Percentiles rank a stretch among this genome's conserved stretches.
Evolutionary conservation across 2,888 invertebrate genomes (phyloP).

Genomic region (Beris chalybata): DNA sequence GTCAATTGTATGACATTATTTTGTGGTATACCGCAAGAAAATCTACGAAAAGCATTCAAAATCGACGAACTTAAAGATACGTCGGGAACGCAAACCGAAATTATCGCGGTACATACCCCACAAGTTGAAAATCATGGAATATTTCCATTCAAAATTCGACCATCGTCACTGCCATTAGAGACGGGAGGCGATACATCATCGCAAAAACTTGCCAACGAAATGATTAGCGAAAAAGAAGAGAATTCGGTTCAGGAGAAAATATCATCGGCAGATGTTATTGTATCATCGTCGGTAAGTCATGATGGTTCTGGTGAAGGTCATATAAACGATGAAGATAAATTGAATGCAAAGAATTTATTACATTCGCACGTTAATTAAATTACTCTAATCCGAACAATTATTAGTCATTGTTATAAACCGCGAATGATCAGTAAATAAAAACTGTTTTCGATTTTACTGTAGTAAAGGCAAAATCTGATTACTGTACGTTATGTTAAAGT

Average conservation of each 20-base stretch:
- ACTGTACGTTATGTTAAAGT: too few relatives aligned
- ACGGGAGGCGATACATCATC: constrained; percentile 39
- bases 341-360: constrained; percentile 11
- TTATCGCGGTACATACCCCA: constrained; percentile 76
- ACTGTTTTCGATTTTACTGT: too few relatives aligned
- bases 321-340: constrained; percentile 16
- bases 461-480: too few relatives aligned
- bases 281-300: background rate
- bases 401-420: too few relatives aligned
- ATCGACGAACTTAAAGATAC: constrained; percentile 47
- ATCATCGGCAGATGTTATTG: background rate
- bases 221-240: constrained; percentile 8
- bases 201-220: constrained; percentile 37
- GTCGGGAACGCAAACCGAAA: constrained; percentile 75
- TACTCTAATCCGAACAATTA: too few relatives aligned
- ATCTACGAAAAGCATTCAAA: constrained; percentile 46
- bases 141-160: constrained; percentile 57
- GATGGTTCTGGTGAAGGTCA: constrained; percentile 13
- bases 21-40: constrained; percentile 53
- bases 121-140: constrained; percentile 60
- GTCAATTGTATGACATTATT: constrained; percentile 69
- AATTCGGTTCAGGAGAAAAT: constrained; percentile 9
- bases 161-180: constrained; percentile 53
- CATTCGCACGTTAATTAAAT: constrained; percentile 45
- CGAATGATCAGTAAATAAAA: too few relatives aligned